Percentiles rank a stretch among this genome's conserved stretches.
Conservation (phyloP, 2,888 invertebrate species). For the Drosophila maculinotata region DNA sequence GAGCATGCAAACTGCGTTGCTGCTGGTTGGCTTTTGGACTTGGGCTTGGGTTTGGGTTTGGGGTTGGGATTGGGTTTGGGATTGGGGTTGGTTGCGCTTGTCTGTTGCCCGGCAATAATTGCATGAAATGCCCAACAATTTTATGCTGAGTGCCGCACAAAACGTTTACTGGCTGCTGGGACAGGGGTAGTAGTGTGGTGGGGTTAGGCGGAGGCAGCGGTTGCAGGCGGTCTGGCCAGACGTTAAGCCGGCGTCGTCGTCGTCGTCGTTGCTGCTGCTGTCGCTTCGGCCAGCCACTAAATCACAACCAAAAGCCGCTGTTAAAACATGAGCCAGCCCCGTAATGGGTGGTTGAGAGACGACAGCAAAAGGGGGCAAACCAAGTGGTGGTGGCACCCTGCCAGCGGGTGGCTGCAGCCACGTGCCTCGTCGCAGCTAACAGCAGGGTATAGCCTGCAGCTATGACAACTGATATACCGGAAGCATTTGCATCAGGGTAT, state of each 20-base stretch:
- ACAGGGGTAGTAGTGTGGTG: too few species aligned
- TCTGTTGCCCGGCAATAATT: constrained; percentile 65
- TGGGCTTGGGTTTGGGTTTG: constrained; percentile 8
- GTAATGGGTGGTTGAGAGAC: constrained; percentile 58
- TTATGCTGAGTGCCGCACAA: constrained; percentile 71
- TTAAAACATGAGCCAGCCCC: constrained; percentile 73
- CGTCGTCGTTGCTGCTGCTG: too few species aligned
- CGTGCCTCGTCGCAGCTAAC: constrained; percentile 25
- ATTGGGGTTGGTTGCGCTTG: neutral
- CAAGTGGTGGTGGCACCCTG: neutral
- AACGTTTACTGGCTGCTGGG: constrained; percentile 28
- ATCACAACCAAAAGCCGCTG: constrained; percentile 82
- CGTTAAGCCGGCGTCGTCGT: constrained; percentile 72
- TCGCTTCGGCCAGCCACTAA: constrained; percentile 70
- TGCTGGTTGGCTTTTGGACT: constrained; percentile 28
- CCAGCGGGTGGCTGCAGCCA: constrained; percentile 51
- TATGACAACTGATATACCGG: constrained; percentile 38
- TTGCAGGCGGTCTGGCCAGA: constrained; percentile 59
- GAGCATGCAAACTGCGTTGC: constrained; percentile 71
- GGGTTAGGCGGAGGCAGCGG: neutral
- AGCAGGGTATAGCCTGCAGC: constrained; percentile 22
- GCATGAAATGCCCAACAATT: constrained; percentile 71
- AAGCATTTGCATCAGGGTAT: constrained; percentile 41
- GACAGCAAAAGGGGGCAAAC: constrained; percentile 3
- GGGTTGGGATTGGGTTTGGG: neutral